Conservation (phyloP, 2,888 invertebrate genomes). For the Philhelius pedissequus region DNA sequence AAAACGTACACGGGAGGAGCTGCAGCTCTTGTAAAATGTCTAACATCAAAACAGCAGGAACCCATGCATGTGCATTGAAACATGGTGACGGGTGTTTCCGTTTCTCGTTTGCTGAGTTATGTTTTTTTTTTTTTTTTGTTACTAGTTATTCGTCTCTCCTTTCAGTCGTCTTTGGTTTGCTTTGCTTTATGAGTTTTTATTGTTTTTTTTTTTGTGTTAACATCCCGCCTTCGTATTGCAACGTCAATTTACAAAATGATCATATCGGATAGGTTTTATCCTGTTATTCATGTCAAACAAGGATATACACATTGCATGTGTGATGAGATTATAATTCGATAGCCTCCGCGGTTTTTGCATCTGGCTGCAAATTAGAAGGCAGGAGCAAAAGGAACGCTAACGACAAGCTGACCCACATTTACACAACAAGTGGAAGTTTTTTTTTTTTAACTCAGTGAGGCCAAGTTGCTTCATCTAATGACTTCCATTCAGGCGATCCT, state of each 20-base stretch:
- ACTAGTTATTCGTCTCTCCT: background rate
- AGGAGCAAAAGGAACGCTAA: background rate
- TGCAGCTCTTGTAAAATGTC: slow-evolving; percentile 27
- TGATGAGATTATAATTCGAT: slow-evolving; percentile 50
- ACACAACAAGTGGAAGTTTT: slow-evolving; percentile 9
- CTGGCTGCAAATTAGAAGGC: background rate
- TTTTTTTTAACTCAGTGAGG: background rate
- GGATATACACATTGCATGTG: slow-evolving; percentile 18
- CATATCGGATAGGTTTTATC: slow-evolving; percentile 18
- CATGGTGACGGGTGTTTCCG: slow-evolving; percentile 49
- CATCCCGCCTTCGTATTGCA: background rate
- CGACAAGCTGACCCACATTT: slow-evolving; percentile 26
- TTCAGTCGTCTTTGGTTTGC: background rate
- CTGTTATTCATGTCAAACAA: slow-evolving; percentile 37
- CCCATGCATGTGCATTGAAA: slow-evolving; percentile 30
- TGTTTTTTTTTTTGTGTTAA: background rate
- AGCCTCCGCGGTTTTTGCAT: slow-evolving; percentile 10
- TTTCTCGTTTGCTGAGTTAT: slow-evolving; percentile 43
- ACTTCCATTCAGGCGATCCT: slow-evolving; percentile 36
- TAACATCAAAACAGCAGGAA: slow-evolving; percentile 36
- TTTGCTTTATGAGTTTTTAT: background rate
- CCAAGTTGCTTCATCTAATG: slow-evolving; percentile 30
- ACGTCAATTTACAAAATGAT: slow-evolving; percentile 35
- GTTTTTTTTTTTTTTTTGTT: background rate
- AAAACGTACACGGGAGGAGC: slow-evolving; percentile 9